A percentile compares a stretch with the other conserved stretches of the same genome.
Conservation (phyloP, 1,140 invertebrate species). For the Himalopsyche phryganea region DNA sequence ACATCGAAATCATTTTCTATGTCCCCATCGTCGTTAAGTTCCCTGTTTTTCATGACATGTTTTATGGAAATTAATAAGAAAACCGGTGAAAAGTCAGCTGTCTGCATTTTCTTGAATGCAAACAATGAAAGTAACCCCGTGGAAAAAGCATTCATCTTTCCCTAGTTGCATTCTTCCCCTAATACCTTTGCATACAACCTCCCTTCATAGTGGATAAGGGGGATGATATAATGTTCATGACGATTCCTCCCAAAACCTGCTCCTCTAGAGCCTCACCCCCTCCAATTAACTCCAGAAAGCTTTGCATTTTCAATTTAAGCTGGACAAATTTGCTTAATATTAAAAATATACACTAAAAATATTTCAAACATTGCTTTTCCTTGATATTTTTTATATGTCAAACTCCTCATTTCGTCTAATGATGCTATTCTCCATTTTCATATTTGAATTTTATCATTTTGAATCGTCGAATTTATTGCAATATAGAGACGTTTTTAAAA, state of each 20-base stretch:
- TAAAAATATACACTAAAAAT: too few relatives aligned
- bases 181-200: background rate
- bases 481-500: too few relatives aligned
- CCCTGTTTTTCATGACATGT: background rate
- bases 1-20: too few relatives aligned
- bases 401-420: background rate
- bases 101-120: slow-evolving; percentile 20
- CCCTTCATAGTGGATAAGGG: slow-evolving; percentile 10
- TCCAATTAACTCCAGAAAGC: slow-evolving; percentile 30
- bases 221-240: slow-evolving; percentile 26
- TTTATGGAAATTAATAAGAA: slow-evolving; percentile 4
- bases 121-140: slow-evolving; percentile 26
- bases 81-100: slow-evolving; percentile 20
- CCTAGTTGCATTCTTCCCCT: slow-evolving; percentile 22
- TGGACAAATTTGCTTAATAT: slow-evolving; percentile 1
- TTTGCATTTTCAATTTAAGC: slow-evolving; percentile 27
- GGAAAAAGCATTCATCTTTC: slow-evolving; percentile 30
- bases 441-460: too few relatives aligned
- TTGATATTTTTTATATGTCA: background rate
- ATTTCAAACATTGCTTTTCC: background rate
- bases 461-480: too few relatives aligned
- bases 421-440: too few relatives aligned
- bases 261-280: slow-evolving; percentile 12
- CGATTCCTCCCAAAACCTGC: slow-evolving; percentile 19
- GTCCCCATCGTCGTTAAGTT: too few relatives aligned